Evolutionary conservation across 2,113 vertebrate species (phyloP).

Genomic region (Oryzias celebensis): DNA sequence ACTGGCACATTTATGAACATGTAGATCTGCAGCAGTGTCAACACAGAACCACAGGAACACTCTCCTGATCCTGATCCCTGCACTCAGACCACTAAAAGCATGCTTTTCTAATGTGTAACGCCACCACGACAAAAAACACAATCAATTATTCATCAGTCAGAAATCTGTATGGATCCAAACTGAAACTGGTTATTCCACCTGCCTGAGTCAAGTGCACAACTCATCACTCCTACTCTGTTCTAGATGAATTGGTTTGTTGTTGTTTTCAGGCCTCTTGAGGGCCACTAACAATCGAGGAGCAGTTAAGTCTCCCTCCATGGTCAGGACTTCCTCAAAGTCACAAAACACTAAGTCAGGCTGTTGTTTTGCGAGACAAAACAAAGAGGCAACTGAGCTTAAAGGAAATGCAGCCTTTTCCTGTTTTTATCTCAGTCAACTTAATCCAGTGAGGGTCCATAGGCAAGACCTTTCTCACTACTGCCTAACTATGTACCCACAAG

Average conservation of each 20-base stretch:
- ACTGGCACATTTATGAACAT: constrained; percentile 19
- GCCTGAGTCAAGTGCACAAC: neutral
- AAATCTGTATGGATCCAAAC: constrained; percentile 2
- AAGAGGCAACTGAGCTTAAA: no score
- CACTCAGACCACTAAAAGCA: neutral
- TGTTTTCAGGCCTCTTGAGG: constrained; percentile 19
- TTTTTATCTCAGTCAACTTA: no score
- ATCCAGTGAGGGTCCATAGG: no score
- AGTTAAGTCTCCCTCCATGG: constrained; percentile 13
- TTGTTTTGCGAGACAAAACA: neutral
- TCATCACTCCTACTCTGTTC: neutral
- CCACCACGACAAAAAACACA: neutral
- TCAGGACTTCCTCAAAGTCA: constrained; percentile 1
- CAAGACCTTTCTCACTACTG: no score
- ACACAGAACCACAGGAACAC: constrained; percentile 26
- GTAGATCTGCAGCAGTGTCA: constrained; percentile 32
- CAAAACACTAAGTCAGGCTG: constrained; percentile 1
- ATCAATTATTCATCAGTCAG: neutral
- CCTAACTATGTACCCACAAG: no score
- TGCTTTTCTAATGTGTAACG: neutral
- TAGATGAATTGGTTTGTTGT: neutral
- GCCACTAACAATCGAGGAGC: constrained; percentile 2
- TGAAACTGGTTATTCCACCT: neutral
- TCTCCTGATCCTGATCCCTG: constrained; percentile 5
- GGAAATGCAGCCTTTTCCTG: no score